Evolutionary conservation across 2,888 invertebrate species (phyloP), one percentile per base, ranked within the genome.

Genomic region (Acanthopleura granulata): DNA sequence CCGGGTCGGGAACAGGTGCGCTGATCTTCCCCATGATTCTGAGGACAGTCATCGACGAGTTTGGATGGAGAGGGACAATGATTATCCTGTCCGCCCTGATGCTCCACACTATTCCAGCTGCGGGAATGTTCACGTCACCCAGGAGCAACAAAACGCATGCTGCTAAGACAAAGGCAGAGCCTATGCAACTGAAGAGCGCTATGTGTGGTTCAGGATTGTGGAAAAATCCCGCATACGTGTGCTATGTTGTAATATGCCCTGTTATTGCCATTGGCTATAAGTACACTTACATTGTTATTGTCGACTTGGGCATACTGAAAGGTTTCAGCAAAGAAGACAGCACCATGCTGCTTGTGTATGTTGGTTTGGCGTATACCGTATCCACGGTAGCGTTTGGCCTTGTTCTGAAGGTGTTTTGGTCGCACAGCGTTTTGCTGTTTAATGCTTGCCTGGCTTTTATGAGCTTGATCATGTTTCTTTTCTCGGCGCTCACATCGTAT

Each of bases 21-120:
- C 29, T 66, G 16, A 15, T 66, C 29, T 66, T 66, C 66, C 66
- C 66, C 3, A 27, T 66, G 22, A 27, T 66, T 27, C 25, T 66
- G 3, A 22, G 66, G 25, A 18, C 66, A 27, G 6, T 66, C 16
- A 66, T 66, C 14, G 66, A 66, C 29, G 25, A 27, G 27, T 66
- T 27, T 27, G 66, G 66, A 66, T 66, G 66, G 66, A 22, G 66
- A 22, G 66, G 66, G 29, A 27, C 66, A 6, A 66, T 66, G 66
- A 27, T 66, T 15, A 66, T 66, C 6, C 66, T 66, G 16, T 22
- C 66, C 18, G 66, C 66, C 25, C 3, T 66, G 22, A 27, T 66
- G 66, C 25, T 66, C 6, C 18, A 66, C 14, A 27, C 22, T 14
- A 27, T 66, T 27, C 66, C 66, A 6, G 66, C 66, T 16, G 66